Base-by-base conservation (phyloP, 2,888 invertebrate genomes). In the Selenia dentaria region DNA sequence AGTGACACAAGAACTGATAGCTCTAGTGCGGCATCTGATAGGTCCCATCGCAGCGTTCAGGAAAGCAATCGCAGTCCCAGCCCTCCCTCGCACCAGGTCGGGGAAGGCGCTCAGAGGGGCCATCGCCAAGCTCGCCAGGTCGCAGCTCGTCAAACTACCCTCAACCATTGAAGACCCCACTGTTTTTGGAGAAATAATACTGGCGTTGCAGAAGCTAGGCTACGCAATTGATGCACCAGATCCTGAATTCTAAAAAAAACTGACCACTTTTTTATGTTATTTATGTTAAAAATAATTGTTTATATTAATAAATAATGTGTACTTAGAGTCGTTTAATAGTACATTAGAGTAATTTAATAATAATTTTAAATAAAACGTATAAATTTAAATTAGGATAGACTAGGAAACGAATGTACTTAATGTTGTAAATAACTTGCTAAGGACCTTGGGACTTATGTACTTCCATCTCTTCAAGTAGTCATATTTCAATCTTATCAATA, bases 1-100 rank as follows among this genome's bases (percentile, higher is more conserved):
- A 3, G 86, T 90, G 2, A 86, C 86, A 0, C 86, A 84, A 62
- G 89, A 90, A 47, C 54, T 88, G 24, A 86, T 89, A 5, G 83
- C 85, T 0, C 50, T 89, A 0, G 88, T 90, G 0, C 82, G 90
- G 10, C 88, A 90, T 32, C 59, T 94, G 26, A 94, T 97, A 36
- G 97, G 97, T 0, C 97, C 98, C 0, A 97, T 98, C 4, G 98
- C 98, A 0, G 94, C 97, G 0, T 97, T 98, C 77, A 94, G 95
- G 53, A 89, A 95, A 57, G 95, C 95, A 0, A 94, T 95, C 0
- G 92, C 96, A 0, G 96, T 98, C 0, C 93, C 93, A 9, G 96
- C 93, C 0, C 80, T 98, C 27, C 98, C 98, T 0, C 93, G 97
- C 46, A 98, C 98, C 0, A 92, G 98, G 37, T 98, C 98, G 57